A percentile compares a stretch with the other conserved stretches of the same genome.
phyloP scores from a whole-genome alignment of 2,113 vertebrate genomes.

The Mormyrus iriodes region DNA sequence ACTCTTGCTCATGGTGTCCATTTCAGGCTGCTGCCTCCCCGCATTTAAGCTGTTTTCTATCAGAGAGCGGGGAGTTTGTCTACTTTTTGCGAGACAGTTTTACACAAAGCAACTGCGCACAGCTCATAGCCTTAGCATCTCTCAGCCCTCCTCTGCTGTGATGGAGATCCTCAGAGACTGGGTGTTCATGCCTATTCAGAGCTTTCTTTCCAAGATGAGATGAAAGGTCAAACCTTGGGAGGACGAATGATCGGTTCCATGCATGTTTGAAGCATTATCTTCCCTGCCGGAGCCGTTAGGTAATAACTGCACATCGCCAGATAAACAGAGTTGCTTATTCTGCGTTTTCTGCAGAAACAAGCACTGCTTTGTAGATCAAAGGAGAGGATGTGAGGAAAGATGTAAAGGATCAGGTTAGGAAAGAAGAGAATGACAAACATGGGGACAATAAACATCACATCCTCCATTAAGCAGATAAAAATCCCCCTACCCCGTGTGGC shows the following conservation, averaged over 20 bases:
- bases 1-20: constrained; percentile 2
- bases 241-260: constrained; percentile 28
- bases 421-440: constrained; percentile 16
- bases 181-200: constrained; percentile 26
- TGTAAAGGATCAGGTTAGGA: not conserved
- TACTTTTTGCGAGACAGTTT: constrained; percentile 14
- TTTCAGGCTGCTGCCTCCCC: not conserved
- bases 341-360: constrained; percentile 21
- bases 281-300: constrained; percentile 10
- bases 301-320: not conserved
- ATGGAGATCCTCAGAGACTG: constrained; percentile 44
- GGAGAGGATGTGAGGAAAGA: constrained; percentile 15
- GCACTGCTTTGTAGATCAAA: constrained; percentile 25
- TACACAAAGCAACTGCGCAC: constrained; percentile 16
- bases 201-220: constrained; percentile 25
- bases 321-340: constrained; percentile 21
- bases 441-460: not conserved
- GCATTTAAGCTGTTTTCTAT: not conserved
- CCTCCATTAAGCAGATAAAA: not conserved
- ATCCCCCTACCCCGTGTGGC: not conserved
- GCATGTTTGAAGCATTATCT: constrained; percentile 5
- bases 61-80: constrained; percentile 2
- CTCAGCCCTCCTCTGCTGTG: constrained; percentile 39
- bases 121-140: constrained; percentile 23
- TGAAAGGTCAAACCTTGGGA: constrained; percentile 42